Base-by-base conservation (phyloP, 1,140 invertebrate genomes). In the Caligus rogercresseyi region DNA sequence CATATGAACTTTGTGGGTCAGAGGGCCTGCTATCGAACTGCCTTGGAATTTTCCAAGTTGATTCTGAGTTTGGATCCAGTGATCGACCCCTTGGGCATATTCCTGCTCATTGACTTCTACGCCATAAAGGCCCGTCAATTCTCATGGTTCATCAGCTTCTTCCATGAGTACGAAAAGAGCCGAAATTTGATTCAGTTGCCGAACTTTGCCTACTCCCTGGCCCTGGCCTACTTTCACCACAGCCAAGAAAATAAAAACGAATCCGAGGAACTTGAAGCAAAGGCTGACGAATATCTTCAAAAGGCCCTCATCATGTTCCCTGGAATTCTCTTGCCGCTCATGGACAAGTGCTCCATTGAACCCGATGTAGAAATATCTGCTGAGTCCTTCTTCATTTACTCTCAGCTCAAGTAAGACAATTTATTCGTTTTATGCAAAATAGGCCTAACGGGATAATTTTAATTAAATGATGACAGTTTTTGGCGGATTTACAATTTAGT, bases 221-320 rank as follows among this genome's bases (percentile, higher is more conserved):
- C 89, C 0, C 70, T 93, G 54, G 86, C 89, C 25, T 75, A 84
- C 71, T 85, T 82, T 75, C 75, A 82, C 69, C 65, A 70, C 31
- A 65, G 64, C 20, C 25, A 55, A 26, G 55, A 20, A 1, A 24
- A 54, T 19, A 43, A 43, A 43, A 43, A 7, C n/a, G 58, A 65
- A 7, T 20, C 60, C 18, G 15, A 31, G 52, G 52, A 52, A 13
- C 52, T 67, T 63, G 26, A 62, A 23, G 54, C 52, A 15, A 26
- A 69, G 63, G 82, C 86, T 1, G 77, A 85, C 66, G 67, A 76
- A 52, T 67, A 81, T 58, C 71, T 93, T 16, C 82, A 88, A 71
- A 79, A 84, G 64, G 84, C 87, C 15, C 73, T 95, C 4, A 74
- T 89, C 1, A 85, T 85, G 80, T 93, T 90, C 74, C 89, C 90